Percentiles rank a stretch among this genome's conserved stretches.
These are phyloP conservation scores for Papilio protenor DNA, from an alignment of 2,888 invertebrate species.

Conservation along the genomic window DNA sequence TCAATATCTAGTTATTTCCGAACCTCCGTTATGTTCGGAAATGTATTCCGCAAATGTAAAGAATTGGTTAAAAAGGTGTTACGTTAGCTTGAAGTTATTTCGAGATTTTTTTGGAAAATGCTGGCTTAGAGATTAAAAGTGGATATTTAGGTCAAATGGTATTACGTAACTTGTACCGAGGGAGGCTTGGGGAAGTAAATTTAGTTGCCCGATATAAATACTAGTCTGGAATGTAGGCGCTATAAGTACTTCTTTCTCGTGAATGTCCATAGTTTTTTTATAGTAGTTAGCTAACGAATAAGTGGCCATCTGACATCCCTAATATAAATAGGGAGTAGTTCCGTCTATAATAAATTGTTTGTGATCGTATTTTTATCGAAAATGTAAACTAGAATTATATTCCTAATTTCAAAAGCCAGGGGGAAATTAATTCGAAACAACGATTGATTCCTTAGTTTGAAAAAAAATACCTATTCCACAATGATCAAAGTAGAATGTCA, in stretches of 20 bases:
- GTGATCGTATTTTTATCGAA: not conserved
- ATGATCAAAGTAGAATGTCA: not conserved
- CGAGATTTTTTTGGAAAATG: conserved; percentile 2
- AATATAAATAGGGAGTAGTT: not conserved
- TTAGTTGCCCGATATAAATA: not conserved
- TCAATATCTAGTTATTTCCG: not conserved
- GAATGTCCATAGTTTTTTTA: not conserved
- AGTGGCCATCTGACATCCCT: no score
- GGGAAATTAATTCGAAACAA: not conserved
- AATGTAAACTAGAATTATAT: not conserved
- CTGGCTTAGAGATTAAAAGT: not conserved
- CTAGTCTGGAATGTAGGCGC: not conserved
- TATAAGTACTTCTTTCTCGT: not conserved
- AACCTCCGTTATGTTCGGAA: not conserved
- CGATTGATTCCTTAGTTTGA: not conserved
- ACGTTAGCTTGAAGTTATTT: not conserved
- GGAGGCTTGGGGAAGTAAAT: not conserved
- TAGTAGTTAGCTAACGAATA: not conserved
- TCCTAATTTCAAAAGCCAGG: not conserved
- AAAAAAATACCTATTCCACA: not conserved
- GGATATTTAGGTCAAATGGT: conserved; percentile 4
- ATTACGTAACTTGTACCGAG: conserved; percentile 3
- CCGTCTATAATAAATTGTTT: not conserved
- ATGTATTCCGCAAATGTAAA: not conserved
- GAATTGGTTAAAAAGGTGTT: not conserved